These are phyloP conservation scores for Bombylius major DNA, from an alignment of 2,888 invertebrate genomes.

Conservation along the genomic window DNA sequence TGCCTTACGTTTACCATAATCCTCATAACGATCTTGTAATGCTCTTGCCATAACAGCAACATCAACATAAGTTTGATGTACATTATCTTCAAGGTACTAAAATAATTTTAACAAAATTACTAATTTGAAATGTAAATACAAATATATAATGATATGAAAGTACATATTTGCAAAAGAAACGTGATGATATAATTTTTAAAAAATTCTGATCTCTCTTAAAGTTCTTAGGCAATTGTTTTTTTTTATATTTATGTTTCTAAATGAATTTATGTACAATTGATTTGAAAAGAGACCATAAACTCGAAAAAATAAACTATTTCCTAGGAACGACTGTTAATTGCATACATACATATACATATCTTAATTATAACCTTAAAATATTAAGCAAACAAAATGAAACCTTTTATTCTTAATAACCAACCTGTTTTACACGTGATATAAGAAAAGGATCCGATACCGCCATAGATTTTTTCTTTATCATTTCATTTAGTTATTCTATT, in stretches of 20 bases:
- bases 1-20: conserved; percentile 70
- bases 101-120: conserved; percentile 17
- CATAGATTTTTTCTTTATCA: neutral
- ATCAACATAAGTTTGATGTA: conserved; percentile 67
- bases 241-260: too few relatives aligned
- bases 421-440: conserved; percentile 47
- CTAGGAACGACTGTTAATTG: too few relatives aligned
- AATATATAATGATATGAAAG: too few relatives aligned
- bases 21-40: conserved; percentile 58
- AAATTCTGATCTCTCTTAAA: too few relatives aligned
- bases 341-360: too few relatives aligned
- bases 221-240: too few relatives aligned
- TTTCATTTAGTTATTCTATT: neutral
- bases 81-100: conserved; percentile 67
- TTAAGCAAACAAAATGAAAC: too few relatives aligned
- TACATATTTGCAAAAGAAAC: conserved; percentile 18
- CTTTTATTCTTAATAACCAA: conserved; percentile 13
- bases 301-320: too few relatives aligned
- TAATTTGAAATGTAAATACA: neutral
- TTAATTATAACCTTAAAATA: too few relatives aligned
- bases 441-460: conserved; percentile 39
- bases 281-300: too few relatives aligned
- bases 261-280: too few relatives aligned
- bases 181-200: conserved; percentile 7
- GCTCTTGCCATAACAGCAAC: conserved; percentile 72